Evolutionary conservation across 1,140 invertebrate species (phyloP).

Genomic region (Meloidogyne floridensis): DNA sequence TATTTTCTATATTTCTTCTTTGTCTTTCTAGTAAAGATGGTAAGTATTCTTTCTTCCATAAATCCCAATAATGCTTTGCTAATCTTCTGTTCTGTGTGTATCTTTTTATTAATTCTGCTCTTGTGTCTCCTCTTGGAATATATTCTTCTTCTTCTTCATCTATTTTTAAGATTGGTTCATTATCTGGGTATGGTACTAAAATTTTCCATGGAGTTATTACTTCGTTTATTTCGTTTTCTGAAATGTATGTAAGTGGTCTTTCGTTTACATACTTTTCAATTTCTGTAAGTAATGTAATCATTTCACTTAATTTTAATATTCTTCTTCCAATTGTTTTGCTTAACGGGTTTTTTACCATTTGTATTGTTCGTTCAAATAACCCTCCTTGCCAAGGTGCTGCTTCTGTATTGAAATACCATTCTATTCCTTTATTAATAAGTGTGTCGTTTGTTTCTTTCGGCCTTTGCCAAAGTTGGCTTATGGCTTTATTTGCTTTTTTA

Average conservation of each 20-base stretch:
- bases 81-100: background rate
- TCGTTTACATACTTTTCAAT: slow-evolving; percentile 46
- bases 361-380: slow-evolving; percentile 64
- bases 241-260: slow-evolving; percentile 39
- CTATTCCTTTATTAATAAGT: slow-evolving; percentile 10
- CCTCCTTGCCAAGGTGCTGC: slow-evolving; percentile 68
- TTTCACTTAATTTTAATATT: slow-evolving; percentile 41
- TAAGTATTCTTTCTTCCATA: slow-evolving; percentile 34
- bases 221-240: slow-evolving; percentile 11
- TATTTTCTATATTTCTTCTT: background rate
- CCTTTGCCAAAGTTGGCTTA: slow-evolving; percentile 24
- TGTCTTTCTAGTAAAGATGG: slow-evolving; percentile 16
- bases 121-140: background rate
- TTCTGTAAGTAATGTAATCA: slow-evolving; percentile 53
- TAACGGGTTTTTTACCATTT: slow-evolving; percentile 50
- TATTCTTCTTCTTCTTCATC: background rate
- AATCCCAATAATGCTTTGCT: background rate
- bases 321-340: slow-evolving; percentile 57
- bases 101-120: background rate
- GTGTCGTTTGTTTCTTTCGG: slow-evolving; percentile 48
- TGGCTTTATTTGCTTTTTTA: slow-evolving; percentile 55
- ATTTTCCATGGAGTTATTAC: slow-evolving; percentile 13
- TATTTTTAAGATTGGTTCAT: background rate
- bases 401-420: slow-evolving; percentile 66
- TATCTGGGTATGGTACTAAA: slow-evolving; percentile 13